Evolutionary conservation across 2,888 invertebrate species (phyloP).

Genomic region (Rugalucina vietnamica): DNA sequence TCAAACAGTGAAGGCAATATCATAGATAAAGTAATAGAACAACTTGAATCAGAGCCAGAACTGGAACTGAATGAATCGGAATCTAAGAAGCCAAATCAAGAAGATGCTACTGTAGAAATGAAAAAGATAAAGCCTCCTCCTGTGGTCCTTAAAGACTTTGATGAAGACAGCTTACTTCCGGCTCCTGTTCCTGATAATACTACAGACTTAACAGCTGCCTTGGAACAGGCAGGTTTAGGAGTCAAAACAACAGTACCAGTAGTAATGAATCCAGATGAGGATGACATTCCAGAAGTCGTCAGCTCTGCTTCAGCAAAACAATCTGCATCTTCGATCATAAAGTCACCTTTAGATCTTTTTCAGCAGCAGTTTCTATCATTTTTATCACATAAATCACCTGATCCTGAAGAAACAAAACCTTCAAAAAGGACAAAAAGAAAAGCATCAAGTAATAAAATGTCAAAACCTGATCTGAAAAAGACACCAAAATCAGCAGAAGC

Average conservation of each 20-base stretch:
- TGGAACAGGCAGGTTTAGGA: not conserved
- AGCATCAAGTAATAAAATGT: too few relatives aligned
- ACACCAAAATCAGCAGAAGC: not conserved
- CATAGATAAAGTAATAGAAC: too few relatives aligned
- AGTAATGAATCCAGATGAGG: not conserved
- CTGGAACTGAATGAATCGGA: too few relatives aligned
- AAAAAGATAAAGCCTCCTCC: too few relatives aligned
- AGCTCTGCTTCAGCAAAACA: not conserved
- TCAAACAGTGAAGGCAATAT: too few relatives aligned
- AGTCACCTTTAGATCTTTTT: slow-evolving; percentile 45
- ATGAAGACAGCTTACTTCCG: not conserved
- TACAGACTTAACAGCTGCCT: not conserved
- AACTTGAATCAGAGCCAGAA: too few relatives aligned
- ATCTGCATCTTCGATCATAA: not conserved
- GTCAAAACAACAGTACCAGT: not conserved
- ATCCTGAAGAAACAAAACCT: not conserved
- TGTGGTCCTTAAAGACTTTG: not conserved
- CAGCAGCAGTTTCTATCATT: slow-evolving; percentile 62
- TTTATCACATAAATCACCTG: slow-evolving; percentile 33
- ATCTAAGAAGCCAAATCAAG: too few relatives aligned
- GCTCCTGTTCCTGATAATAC: not conserved
- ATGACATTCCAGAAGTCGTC: slow-evolving; percentile 1
- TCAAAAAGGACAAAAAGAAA: too few relatives aligned
- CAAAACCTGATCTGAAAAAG: too few relatives aligned
- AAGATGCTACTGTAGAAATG: too few relatives aligned